Evolutionary conservation across 2,888 invertebrate genomes (phyloP).

Genomic region (Lissocephala sabroskyi): DNA sequence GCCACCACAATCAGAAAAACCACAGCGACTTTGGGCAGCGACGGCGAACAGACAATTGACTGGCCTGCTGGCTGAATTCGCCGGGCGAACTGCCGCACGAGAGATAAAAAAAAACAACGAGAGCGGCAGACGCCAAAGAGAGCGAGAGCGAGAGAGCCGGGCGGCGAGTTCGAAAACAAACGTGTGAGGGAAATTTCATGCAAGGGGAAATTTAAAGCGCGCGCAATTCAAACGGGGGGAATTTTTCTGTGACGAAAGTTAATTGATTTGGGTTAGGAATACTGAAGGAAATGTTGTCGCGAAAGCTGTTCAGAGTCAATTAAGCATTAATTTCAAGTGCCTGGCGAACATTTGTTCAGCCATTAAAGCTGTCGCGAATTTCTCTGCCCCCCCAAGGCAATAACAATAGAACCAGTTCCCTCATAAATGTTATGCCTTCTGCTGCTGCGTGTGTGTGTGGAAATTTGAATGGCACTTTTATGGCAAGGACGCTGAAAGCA

Average conservation of each 20-base stretch:
- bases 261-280: no score
- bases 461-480: constrained; percentile 12
- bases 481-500: background rate
- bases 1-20: constrained; percentile 59
- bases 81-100: no score
- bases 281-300: no score
- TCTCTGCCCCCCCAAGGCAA: no score
- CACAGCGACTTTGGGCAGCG: constrained; percentile 42
- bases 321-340: no score
- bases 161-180: background rate
- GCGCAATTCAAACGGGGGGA: constrained; percentile 30
- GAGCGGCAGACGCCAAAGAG: no score
- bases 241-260: background rate
- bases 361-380: no score
- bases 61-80: background rate
- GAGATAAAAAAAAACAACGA: no score
- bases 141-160: no score
- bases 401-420: no score
- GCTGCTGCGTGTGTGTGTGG: background rate
- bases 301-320: no score
- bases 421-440: background rate
- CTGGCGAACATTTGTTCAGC: no score
- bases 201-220: constrained; percentile 25
- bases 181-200: constrained; percentile 1
- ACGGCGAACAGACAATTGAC: constrained; percentile 24